Evolutionary conservation across 2,113 vertebrate species (phyloP).

Genomic region (Gymnarchus niloticus): DNA sequence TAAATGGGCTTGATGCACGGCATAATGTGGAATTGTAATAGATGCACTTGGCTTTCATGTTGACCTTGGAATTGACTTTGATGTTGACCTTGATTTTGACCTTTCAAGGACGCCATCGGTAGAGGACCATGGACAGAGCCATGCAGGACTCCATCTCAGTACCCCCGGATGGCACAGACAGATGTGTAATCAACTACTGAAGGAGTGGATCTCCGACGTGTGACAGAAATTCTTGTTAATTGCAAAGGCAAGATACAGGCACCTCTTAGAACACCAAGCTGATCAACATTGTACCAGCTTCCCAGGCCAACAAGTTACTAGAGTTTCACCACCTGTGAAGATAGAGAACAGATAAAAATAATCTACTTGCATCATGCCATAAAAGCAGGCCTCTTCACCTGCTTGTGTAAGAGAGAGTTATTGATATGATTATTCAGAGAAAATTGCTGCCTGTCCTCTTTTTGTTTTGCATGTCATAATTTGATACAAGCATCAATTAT

Average conservation of each 20-base stretch:
- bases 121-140: not conserved
- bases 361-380: slow-evolving; percentile 36
- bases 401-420: slow-evolving; percentile 35
- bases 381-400: slow-evolving; percentile 36
- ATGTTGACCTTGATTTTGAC: no score
- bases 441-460: slow-evolving; percentile 37
- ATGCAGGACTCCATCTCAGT: not conserved
- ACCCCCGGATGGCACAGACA: not conserved
- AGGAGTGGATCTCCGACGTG: not conserved
- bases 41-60: no score
- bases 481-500: slow-evolving; percentile 55
- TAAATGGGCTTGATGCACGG: not conserved
- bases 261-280: not conserved
- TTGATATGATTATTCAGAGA: slow-evolving; percentile 52
- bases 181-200: not conserved
- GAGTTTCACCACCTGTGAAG: not conserved
- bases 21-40: not conserved
- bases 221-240: not conserved
- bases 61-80: not conserved
- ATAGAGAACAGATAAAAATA: not conserved
- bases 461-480: slow-evolving; percentile 45
- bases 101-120: not conserved
- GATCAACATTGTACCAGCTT: no score
- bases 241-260: not conserved
- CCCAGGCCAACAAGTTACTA: no score